Base-by-base conservation (phyloP, 2,797 vertebrate genomes). In the Pempheris klunzingeri region DNA sequence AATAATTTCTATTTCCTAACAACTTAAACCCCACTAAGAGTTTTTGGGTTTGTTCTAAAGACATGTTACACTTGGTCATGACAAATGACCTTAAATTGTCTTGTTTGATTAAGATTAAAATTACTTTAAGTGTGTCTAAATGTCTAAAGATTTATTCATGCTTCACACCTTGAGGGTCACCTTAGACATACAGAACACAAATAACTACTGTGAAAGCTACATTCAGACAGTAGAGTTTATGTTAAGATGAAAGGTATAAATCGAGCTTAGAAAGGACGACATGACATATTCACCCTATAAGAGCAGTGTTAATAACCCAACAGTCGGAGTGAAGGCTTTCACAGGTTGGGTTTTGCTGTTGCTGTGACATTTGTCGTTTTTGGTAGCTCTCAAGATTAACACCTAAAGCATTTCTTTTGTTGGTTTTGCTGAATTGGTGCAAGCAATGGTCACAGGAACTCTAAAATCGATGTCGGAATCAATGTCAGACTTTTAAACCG, bases 391-490 rank as follows among this genome's bases (percentile, higher is more conserved):
- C 39, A 32, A 49, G 0, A 69, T 74, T 15, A 50, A 54, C 39
- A 61, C 18, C 26, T 20, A 54, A 80, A 58, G 61, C 36, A 18
- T 50, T 12, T 41, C 14, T 58, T 44, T 38, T 46, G 62, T 78
- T 79, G 47, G 30, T 78, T 78, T 44, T 26, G 24, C 52, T 26
- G 12, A 43, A 78, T 84, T 55, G 10, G 59, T 79, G 20, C 8
- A 20, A n/a, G 55, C 46, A 57, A 69, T 65, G 63, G 18, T 43
- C 38, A 24, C 71, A 49, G 66, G 74, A 61, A 43, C 14, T 38
- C 26, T 43, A 58, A 11, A 60, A 66, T 88, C 69, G 3, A 80
- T 77, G 39, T 30, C 22, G 1, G 5, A 61, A 78, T 82, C 69
- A 8, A 30, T 74, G 55, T 44, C 13, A 36, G 24, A 60, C 24